Evolutionary conservation across 1,140 invertebrate genomes (phyloP).

Genomic region (Drosophila insularis): DNA sequence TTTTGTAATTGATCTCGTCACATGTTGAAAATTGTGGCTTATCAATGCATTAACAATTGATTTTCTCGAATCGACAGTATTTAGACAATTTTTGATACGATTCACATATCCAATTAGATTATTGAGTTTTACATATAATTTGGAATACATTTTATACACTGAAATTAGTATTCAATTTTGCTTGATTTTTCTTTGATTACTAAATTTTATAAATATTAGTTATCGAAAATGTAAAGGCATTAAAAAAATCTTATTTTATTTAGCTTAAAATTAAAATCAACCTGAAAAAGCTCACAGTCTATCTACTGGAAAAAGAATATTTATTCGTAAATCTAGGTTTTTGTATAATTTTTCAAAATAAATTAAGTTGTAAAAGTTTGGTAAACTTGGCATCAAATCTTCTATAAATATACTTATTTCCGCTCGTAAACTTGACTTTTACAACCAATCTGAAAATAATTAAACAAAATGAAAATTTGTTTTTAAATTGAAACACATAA

Average conservation of each 20-base stretch:
- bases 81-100: background rate
- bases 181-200: background rate
- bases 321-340: too few relatives aligned
- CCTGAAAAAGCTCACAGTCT: too few relatives aligned
- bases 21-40: background rate
- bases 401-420: slow-evolving; percentile 20
- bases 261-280: too few relatives aligned
- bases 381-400: background rate
- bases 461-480: slow-evolving; percentile 34
- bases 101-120: background rate
- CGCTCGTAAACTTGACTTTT: slow-evolving; percentile 57
- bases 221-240: background rate
- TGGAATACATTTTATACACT: background rate
- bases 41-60: background rate
- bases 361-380: background rate
- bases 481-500: slow-evolving; percentile 56
- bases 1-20: background rate
- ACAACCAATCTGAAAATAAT: slow-evolving; percentile 48
- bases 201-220: background rate
- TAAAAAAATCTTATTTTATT: background rate
- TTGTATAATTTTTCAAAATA: background rate
- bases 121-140: background rate
- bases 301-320: too few relatives aligned
- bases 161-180: background rate
- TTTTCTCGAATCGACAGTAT: background rate